Evolutionary conservation across 2,113 vertebrate genomes (phyloP).

Genomic region (Himantopus leucocephalus): DNA sequence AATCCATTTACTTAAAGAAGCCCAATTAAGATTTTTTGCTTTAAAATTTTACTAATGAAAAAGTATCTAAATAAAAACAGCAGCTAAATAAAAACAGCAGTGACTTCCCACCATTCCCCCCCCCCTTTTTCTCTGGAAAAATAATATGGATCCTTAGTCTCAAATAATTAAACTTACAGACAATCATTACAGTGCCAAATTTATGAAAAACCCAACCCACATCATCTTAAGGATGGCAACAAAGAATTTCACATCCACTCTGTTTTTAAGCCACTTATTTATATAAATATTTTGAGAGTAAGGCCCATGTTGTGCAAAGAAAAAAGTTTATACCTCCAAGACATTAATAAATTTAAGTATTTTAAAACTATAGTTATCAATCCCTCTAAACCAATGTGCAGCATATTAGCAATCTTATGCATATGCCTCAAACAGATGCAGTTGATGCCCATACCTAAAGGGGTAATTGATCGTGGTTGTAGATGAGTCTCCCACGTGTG

Average conservation of each 20-base stretch:
- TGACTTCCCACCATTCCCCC: slow-evolving; percentile 7
- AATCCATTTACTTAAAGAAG: background rate
- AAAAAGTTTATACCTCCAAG: slow-evolving; percentile 44
- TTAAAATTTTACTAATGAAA: background rate
- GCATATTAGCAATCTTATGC: slow-evolving; percentile 80
- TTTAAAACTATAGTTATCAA: slow-evolving; percentile 39
- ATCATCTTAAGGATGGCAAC: background rate
- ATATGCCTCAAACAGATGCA: slow-evolving; percentile 83
- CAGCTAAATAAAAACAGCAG: background rate
- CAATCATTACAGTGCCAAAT: slow-evolving; percentile 16
- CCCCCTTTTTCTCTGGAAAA: background rate
- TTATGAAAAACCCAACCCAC: background rate
- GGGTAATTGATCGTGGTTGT: slow-evolving; percentile 93
- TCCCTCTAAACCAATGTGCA: slow-evolving; percentile 74
- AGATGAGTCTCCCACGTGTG: slow-evolving; percentile 99
- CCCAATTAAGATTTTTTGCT: background rate
- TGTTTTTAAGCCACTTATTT: slow-evolving; percentile 42
- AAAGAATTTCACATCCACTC: background rate
- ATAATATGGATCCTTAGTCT: slow-evolving; percentile 63
- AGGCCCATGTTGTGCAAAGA: slow-evolving; percentile 63
- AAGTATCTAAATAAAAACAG: background rate
- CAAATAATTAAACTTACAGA: slow-evolving; percentile 37
- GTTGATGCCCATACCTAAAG: slow-evolving; percentile 93
- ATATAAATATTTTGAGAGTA: slow-evolving; percentile 58
- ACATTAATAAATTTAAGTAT: slow-evolving; percentile 38